These are phyloP conservation scores for Uria aalge DNA, from an alignment of 2,113 vertebrate species.

Conservation along the genomic window DNA sequence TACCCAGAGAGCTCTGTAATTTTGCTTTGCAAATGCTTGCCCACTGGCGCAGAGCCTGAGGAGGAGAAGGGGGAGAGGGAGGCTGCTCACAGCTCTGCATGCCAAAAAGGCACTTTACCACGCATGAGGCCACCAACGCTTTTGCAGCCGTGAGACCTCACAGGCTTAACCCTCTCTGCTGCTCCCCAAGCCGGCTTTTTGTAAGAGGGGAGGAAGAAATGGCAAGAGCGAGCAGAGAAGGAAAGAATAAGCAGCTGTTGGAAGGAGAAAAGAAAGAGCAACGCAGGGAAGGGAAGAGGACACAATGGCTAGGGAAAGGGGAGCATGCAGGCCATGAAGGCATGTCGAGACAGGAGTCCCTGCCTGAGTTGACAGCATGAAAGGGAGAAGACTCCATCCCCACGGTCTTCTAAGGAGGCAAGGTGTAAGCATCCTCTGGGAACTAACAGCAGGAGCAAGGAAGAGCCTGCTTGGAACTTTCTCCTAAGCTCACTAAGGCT, in stretches of 20 bases:
- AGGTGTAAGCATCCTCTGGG: neutral
- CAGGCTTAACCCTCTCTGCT: neutral
- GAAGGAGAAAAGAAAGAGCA: neutral
- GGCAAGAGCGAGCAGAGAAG: neutral
- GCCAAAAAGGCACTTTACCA: conserved; percentile 51
- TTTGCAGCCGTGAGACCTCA: neutral
- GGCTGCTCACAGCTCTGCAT: conserved; percentile 14
- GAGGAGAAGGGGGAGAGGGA: conserved; percentile 11
- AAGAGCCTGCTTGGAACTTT: neutral
- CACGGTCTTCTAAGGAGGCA: neutral
- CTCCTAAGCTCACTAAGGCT: neutral
- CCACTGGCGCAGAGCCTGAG: conserved; percentile 23
- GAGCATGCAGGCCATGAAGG: neutral
- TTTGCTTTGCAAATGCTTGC: conserved; percentile 49
- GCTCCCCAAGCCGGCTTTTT: neutral
- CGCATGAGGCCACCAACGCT: neutral
- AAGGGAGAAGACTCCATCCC: neutral
- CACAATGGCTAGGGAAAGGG: neutral
- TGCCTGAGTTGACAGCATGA: neutral
- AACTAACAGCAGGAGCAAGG: neutral
- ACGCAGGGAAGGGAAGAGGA: neutral
- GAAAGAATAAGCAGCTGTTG: neutral
- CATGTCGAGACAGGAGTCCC: neutral
- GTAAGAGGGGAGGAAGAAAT: neutral
- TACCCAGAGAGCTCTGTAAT: conserved; percentile 58